Evolutionary conservation across 2,113 vertebrate genomes (phyloP).

Genomic region (Dermatemys mawii): DNA sequence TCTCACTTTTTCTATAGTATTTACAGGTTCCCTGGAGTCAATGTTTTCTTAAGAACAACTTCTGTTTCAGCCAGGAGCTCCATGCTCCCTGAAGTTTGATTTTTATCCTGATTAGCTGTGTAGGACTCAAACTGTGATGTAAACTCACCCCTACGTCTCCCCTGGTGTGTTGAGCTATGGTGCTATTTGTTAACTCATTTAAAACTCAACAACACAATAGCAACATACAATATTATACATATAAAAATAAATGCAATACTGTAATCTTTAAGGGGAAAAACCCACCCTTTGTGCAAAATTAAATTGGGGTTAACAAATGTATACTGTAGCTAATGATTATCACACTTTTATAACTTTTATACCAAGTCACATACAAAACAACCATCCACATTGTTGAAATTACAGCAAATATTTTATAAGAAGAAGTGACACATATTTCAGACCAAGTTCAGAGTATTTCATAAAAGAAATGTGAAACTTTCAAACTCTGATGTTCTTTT

Average conservation of each 20-base stretch:
- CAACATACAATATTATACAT: not conserved
- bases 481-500: conserved; percentile 49
- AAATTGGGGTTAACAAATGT: not conserved
- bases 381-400: not conserved
- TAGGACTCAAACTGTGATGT: conserved; percentile 29
- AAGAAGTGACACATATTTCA: not conserved
- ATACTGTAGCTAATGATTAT: not conserved
- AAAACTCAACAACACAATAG: not conserved
- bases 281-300: not conserved
- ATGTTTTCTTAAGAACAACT: conserved; percentile 27
- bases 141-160: not conserved
- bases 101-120: conserved; percentile 25
- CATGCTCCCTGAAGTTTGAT: conserved; percentile 7
- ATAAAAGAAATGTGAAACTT: conserved; percentile 52
- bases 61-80: not conserved
- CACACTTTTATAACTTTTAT: not conserved
- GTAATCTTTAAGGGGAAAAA: conserved; percentile 19
- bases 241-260: not conserved
- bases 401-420: not conserved
- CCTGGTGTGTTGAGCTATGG: not conserved
- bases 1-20: not conserved
- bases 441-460: conserved; percentile 4
- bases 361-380: not conserved
- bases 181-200: conserved; percentile 27
- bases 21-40: not conserved